A percentile compares a stretch with the other conserved stretches of the same genome.
Evolutionary conservation across 2,888 invertebrate genomes (phyloP).

Genomic region (Tipula confusa): DNA sequence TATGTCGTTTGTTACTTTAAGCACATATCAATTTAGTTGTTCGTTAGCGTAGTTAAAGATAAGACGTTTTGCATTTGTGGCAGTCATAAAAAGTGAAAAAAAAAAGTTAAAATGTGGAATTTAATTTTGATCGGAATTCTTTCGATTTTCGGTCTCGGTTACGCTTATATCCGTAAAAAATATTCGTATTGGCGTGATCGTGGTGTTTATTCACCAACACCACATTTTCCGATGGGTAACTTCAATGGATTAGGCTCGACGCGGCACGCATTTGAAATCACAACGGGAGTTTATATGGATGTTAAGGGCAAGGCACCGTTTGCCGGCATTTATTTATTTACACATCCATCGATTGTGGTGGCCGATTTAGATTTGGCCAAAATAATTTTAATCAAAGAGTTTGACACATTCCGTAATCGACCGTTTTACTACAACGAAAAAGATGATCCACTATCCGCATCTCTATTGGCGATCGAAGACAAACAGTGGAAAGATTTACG

Average conservation of each 20-base stretch:
- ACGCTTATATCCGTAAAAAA: not conserved
- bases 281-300: slow-evolving; percentile 40
- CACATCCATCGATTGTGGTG: slow-evolving; percentile 38
- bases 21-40: too few relatives aligned
- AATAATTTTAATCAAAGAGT: slow-evolving; percentile 45
- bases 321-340: slow-evolving; percentile 42
- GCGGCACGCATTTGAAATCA: slow-evolving; percentile 37
- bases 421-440: slow-evolving; percentile 42
- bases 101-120: too few relatives aligned
- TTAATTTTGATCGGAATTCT: too few relatives aligned
- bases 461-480: slow-evolving; percentile 46
- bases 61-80: too few relatives aligned
- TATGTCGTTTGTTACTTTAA: too few relatives aligned
- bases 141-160: not conserved
- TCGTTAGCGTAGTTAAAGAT: too few relatives aligned
- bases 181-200: not conserved
- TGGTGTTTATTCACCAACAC: slow-evolving; percentile 32
- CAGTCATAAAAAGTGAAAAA: too few relatives aligned
- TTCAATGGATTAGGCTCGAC: slow-evolving; percentile 31
- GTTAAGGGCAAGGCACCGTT: slow-evolving; percentile 40
- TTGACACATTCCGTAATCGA: slow-evolving; percentile 45
- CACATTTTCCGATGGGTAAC: slow-evolving; percentile 41
- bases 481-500: slow-evolving; percentile 51
- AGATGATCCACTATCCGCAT: slow-evolving; percentile 44
- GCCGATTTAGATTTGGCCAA: slow-evolving; percentile 44